A percentile compares a stretch with the other conserved stretches of the same genome.
These are phyloP conservation scores for Aphidius gifuensis DNA, from an alignment of 1,140 invertebrate genomes.

Conservation along the genomic window DNA sequence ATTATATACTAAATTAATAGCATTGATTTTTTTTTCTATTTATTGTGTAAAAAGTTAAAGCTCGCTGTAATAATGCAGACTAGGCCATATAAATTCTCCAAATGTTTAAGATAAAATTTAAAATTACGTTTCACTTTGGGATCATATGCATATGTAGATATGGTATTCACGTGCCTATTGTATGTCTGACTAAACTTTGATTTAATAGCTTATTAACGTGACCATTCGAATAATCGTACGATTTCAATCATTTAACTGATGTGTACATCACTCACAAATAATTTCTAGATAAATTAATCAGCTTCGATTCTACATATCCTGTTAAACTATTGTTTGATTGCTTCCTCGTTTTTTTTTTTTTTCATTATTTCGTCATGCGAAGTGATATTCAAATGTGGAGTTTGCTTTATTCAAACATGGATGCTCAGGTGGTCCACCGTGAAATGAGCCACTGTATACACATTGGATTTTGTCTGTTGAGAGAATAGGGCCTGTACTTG, in stretches of 20 bases:
- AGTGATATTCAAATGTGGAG: constrained; percentile 26
- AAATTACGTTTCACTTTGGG: no score
- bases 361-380: constrained; percentile 24
- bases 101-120: no score
- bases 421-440: constrained; percentile 41
- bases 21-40: no score
- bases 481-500: constrained; percentile 27
- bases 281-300: neutral
- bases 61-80: no score
- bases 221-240: constrained; percentile 31
- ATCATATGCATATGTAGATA: no score
- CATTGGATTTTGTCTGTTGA: constrained; percentile 32
- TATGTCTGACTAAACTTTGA: constrained; percentile 36
- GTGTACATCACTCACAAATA: no score
- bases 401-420: constrained; percentile 37
- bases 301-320: neutral
- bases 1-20: no score
- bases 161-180: no score
- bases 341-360: constrained; percentile 17
- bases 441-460: constrained; percentile 46
- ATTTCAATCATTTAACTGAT: constrained; percentile 22
- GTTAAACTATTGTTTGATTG: constrained; percentile 28
- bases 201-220: constrained; percentile 48
- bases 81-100: no score
- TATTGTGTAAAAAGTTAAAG: no score